Evolutionary conservation across 2,888 invertebrate genomes (phyloP).

Genomic region (Oegoconia quadripuncta): DNA sequence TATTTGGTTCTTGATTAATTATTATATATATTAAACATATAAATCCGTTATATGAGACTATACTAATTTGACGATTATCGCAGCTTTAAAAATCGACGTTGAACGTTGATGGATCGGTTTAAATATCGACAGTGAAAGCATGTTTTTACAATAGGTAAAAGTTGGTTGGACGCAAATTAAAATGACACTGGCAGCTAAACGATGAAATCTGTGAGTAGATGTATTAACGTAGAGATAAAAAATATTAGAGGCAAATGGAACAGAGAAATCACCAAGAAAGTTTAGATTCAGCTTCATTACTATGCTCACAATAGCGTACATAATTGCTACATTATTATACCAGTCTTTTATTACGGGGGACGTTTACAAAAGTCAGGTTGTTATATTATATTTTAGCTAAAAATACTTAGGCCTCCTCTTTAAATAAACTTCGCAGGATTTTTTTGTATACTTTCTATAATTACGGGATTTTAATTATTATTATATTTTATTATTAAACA

Average conservation of each 20-base stretch:
- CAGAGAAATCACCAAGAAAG: conserved; percentile 8
- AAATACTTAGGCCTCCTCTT: too few relatives aligned
- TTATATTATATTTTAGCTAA: too few relatives aligned
- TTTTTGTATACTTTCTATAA: too few relatives aligned
- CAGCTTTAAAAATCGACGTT: conserved; percentile 14
- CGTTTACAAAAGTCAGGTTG: too few relatives aligned
- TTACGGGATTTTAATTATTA: too few relatives aligned
- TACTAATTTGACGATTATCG: conserved; percentile 6
- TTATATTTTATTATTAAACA: too few relatives aligned
- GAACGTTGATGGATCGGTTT: conserved; percentile 16
- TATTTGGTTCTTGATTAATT: too few relatives aligned
- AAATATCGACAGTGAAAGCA: conserved; percentile 17
- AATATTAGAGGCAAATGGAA: not conserved
- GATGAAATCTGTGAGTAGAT: not conserved
- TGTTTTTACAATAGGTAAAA: conserved; percentile 10
- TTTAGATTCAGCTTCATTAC: conserved; percentile 9
- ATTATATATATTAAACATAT: too few relatives aligned
- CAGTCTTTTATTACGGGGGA: too few relatives aligned
- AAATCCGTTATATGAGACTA: too few relatives aligned
- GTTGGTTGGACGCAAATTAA: conserved; percentile 14
- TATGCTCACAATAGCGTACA: conserved; percentile 16
- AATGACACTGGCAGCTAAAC: conserved; percentile 14
- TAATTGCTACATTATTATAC: conserved; percentile 1
- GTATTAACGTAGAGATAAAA: not conserved
- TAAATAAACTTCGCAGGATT: too few relatives aligned